A percentile compares a stretch with the other conserved stretches of the same genome.
phyloP scores from a whole-genome alignment of 2,113 vertebrate species.

The Noctilio leporinus region DNA sequence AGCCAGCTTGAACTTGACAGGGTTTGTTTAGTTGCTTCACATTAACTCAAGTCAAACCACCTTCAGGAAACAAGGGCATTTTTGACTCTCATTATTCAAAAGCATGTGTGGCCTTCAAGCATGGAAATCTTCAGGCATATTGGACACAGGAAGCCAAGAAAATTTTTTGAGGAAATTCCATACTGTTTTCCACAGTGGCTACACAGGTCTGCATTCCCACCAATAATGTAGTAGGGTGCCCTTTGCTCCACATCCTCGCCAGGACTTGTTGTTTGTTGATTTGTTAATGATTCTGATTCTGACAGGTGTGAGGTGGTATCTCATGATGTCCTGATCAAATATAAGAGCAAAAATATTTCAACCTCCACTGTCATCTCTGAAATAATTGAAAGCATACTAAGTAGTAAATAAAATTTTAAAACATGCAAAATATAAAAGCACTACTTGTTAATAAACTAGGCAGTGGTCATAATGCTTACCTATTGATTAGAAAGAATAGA shows the following conservation, averaged over 20 bases:
- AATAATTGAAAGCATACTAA: background rate
- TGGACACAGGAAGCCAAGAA: background rate
- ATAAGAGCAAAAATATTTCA: background rate
- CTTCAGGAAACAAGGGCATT: background rate
- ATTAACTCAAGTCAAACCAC: background rate
- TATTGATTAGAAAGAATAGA: background rate
- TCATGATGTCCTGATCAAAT: background rate
- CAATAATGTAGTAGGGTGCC: too few species aligned
- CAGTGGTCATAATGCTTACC: background rate
- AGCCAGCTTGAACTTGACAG: background rate
- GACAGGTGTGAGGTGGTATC: too few species aligned
- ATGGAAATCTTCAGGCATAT: background rate
- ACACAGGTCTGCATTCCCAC: too few species aligned
- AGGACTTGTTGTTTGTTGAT: too few species aligned
- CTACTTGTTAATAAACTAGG: background rate
- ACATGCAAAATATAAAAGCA: background rate
- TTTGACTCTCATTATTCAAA: background rate
- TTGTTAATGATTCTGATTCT: too few species aligned
- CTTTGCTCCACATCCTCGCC: too few species aligned
- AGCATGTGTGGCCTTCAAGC: background rate
- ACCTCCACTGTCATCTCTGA: background rate
- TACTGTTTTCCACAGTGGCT: too few species aligned
- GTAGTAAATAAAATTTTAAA: background rate
- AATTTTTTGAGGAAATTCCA: too few species aligned
- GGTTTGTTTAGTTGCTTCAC: background rate